Base-by-base conservation (phyloP, 2,888 invertebrate species). In the Gastrophysa polygoni region DNA sequence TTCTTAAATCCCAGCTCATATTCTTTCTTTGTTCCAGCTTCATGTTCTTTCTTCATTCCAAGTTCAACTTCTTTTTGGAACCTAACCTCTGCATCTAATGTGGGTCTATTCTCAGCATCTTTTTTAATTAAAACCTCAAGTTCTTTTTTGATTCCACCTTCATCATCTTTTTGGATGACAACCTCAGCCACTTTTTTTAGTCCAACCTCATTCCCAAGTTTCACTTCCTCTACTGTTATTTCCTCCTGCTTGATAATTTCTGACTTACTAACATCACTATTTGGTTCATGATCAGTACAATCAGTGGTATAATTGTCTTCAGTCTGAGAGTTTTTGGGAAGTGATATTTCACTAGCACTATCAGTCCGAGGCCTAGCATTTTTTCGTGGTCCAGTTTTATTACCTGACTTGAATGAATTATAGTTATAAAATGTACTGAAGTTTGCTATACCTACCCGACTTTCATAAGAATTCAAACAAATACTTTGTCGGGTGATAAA, bases 401-500 rank as follows among this genome's bases (percentile, higher is more conserved):
- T 68, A 7, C 57, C 54, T 20, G 67, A 24, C 49, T 68, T 68
- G 38, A 50, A 64, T 34, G 63, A 43, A 21, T 46, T 50, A 48
- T 61, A 59, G 29, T 63, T 64, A 57, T 52, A 55, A 38, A 55
- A 64, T 14, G 62, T 38, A 47, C 61, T 63, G 34, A 66, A 54
- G 16, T 57, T 81, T 66, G 84, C 86, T 2, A 86, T 80, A 2
- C 89, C 88, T 74, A 91, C 84, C 34, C 92, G 84, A 75, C 90
- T 89, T 70, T 92, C 88, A 71, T 92, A 92, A 0, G 91, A 89
- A 56, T 88, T 87, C 70, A 93, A 86, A 77, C 91, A 91, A 17
- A 93, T 89, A 73, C 89, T 91, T 73, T 90, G 88, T 72, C 89
- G 90, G 61, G 92, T 91, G 34, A 92, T 82, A 75, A 89, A 90